Conservation (phyloP, 2,797 vertebrate genomes). For the Bradypus variegatus region DNA sequence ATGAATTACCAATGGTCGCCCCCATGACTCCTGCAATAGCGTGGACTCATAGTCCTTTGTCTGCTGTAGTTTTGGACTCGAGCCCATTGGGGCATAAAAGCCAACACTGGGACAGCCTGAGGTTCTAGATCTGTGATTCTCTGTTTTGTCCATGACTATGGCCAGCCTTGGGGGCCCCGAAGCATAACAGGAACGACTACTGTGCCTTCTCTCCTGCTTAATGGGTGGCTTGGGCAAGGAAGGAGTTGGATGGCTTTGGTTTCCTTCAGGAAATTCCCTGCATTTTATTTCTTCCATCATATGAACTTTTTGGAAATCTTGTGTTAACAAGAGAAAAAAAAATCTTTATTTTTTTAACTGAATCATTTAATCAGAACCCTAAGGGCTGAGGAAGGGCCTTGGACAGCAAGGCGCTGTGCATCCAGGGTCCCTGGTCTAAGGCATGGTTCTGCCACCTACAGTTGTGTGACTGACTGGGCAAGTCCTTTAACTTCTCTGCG, state of each 20-base stretch:
- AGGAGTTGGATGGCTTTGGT: background rate
- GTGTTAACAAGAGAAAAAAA: background rate
- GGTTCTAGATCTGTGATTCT: background rate
- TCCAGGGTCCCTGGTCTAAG: background rate
- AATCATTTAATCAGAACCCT: background rate
- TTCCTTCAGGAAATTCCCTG: background rate
- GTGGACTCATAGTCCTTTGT: background rate
- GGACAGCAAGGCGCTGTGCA: fast-evolving
- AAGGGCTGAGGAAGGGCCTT: background rate
- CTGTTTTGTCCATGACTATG: background rate
- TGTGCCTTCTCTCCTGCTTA: background rate
- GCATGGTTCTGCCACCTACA: background rate
- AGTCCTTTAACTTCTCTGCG: background rate
- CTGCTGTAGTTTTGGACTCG: background rate
- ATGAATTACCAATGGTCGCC: fast-evolving
- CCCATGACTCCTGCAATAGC: fast-evolving
- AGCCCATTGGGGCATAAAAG: background rate
- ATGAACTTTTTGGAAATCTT: background rate
- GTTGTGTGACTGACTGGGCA: too few relatives aligned
- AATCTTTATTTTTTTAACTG: background rate
- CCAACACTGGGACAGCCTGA: background rate
- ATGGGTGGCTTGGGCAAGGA: background rate
- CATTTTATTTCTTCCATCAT: background rate
- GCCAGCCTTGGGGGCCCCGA: background rate
- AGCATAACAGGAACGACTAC: too few relatives aligned